phyloP scores from a whole-genome alignment of 2,113 vertebrate species.

The Hippocampus abdominalis region DNA sequence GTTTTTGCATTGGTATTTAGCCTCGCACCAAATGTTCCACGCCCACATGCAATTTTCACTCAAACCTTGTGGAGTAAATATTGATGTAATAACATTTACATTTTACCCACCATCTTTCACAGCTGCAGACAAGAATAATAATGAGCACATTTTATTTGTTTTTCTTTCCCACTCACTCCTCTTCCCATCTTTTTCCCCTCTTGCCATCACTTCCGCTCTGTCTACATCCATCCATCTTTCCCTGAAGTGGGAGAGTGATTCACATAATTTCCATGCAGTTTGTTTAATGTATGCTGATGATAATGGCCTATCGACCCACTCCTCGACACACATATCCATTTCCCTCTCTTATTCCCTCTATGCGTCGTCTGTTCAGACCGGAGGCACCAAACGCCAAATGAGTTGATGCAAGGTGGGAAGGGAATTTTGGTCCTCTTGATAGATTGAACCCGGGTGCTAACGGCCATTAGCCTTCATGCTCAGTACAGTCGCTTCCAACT shows the following conservation, averaged over 20 bases:
- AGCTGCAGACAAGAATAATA: constrained; percentile 18
- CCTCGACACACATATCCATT: constrained; percentile 47
- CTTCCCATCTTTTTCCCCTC: constrained; percentile 9
- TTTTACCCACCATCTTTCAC: constrained; percentile 12
- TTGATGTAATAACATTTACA: constrained; percentile 23
- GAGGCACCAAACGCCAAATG: constrained; percentile 41
- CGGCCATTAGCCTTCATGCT: constrained; percentile 16
- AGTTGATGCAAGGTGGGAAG: constrained; percentile 20
- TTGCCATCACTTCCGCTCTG: constrained; percentile 5
- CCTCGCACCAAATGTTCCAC: neutral
- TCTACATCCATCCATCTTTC: constrained; percentile 10
- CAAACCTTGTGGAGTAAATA: constrained; percentile 29
- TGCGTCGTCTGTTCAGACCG: constrained; percentile 33
- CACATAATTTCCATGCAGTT: constrained; percentile 54
- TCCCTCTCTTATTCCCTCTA: constrained; percentile 20
- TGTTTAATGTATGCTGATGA: constrained; percentile 62
- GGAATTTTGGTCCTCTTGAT: constrained; percentile 46
- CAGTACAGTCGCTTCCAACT: constrained; percentile 26
- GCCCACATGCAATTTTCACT: constrained; percentile 22
- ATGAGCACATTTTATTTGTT: constrained; percentile 29
- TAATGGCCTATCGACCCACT: constrained; percentile 63
- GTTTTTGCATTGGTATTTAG: constrained; percentile 22
- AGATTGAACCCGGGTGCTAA: constrained; percentile 41
- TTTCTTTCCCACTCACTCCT: constrained; percentile 21
- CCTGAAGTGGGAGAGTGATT: constrained; percentile 39